Evolutionary conservation across 1,140 invertebrate genomes (phyloP).

Genomic region (Plectrocnemia conspersa): DNA sequence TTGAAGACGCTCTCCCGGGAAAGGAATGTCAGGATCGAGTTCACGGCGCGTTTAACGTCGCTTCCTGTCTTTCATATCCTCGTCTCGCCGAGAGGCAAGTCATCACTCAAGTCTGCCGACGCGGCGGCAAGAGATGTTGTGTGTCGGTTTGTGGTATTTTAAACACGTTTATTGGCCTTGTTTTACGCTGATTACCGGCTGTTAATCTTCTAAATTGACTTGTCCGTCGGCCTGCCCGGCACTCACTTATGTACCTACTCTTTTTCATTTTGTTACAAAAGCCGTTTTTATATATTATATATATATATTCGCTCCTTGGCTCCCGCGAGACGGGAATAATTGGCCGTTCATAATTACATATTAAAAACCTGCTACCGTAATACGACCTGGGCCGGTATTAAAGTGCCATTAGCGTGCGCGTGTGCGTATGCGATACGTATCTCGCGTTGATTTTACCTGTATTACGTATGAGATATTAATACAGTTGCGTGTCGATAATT

Average conservation of each 20-base stretch:
- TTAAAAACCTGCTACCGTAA: constrained; percentile 29
- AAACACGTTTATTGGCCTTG: constrained; percentile 35
- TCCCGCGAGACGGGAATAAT: constrained; percentile 25
- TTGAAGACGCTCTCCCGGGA: not conserved
- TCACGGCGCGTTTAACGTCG: constrained; percentile 5
- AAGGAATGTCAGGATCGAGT: not conserved
- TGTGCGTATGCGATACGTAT: constrained; percentile 31
- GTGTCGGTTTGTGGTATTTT: constrained; percentile 33
- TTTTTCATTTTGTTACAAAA: not conserved
- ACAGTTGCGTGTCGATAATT: too few species aligned
- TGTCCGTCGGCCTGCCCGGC: constrained; percentile 23
- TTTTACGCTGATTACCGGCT: constrained; percentile 33
- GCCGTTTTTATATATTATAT: not conserved
- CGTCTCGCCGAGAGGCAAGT: constrained; percentile 3
- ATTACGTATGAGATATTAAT: too few species aligned
- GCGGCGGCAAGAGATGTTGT: constrained; percentile 27
- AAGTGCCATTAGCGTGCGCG: constrained; percentile 34
- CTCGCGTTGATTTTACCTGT: too few species aligned
- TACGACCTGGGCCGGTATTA: constrained; percentile 27
- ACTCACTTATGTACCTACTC: not conserved
- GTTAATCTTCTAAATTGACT: constrained; percentile 36
- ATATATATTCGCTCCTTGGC: constrained; percentile 8
- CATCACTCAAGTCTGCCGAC: constrained; percentile 27
- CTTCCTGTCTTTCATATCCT: not conserved
- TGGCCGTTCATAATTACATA: constrained; percentile 33